Conservation (phyloP, 2,797 vertebrate genomes). For the Acrocephalus scirpaceus region DNA sequence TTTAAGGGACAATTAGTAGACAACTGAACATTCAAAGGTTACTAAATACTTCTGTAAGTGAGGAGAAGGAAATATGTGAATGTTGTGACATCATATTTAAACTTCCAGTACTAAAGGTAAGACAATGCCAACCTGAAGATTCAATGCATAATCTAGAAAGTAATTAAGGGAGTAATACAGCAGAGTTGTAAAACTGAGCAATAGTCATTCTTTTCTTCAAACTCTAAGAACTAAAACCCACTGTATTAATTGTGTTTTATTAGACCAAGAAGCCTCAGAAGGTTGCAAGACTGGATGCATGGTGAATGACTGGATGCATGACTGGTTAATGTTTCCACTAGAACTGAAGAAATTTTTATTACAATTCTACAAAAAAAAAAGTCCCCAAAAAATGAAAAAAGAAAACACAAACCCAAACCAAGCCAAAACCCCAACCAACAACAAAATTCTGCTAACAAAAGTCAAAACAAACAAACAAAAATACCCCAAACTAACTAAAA, state of each 20-base stretch:
- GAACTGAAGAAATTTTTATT: neutral
- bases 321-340: neutral
- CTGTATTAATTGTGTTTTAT: neutral
- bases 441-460: neutral
- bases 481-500: neutral
- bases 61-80: neutral
- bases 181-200: neutral
- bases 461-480: fast-evolving
- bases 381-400: too few species aligned
- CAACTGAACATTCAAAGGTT: neutral
- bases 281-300: neutral
- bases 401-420: neutral
- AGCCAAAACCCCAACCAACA: neutral
- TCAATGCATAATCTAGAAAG: neutral
- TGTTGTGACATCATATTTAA: neutral
- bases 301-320: too few species aligned
- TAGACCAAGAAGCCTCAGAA: neutral
- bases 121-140: neutral
- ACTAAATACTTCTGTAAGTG: neutral
- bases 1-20: neutral
- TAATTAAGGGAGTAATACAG: neutral
- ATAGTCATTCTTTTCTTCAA: neutral
- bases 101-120: neutral
- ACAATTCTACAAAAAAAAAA: neutral
- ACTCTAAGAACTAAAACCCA: neutral